phyloP scores from a whole-genome alignment of 2,888 invertebrate species.

The Melangyna quadrimaculata region DNA sequence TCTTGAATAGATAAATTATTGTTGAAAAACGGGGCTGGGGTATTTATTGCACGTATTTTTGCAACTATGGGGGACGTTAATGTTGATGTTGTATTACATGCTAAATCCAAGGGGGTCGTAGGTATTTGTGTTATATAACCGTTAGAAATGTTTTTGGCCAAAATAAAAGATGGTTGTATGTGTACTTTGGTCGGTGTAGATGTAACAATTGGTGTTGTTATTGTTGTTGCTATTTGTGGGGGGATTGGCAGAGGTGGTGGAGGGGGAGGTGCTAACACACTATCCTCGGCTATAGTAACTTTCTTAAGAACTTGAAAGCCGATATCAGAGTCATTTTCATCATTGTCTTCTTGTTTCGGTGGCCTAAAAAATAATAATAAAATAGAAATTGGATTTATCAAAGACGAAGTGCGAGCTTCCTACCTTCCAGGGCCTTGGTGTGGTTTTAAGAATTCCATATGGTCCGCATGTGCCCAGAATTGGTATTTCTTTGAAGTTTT shows the following conservation, averaged over 20 bases:
- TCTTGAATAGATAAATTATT: slow-evolving; percentile 66
- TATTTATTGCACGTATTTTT: slow-evolving; percentile 57
- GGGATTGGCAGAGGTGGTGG: slow-evolving; percentile 4
- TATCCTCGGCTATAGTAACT: slow-evolving; percentile 75
- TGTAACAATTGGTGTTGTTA: slow-evolving; percentile 44
- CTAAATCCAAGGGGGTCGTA: slow-evolving; percentile 48
- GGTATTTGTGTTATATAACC: slow-evolving; percentile 66
- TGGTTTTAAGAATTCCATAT: slow-evolving; percentile 80
- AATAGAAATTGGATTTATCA: background rate
- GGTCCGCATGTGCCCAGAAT: slow-evolving; percentile 80
- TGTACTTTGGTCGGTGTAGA: slow-evolving; percentile 39
- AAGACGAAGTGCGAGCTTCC: background rate
- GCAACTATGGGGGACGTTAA: slow-evolving; percentile 57
- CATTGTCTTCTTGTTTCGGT: slow-evolving; percentile 74
- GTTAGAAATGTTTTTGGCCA: slow-evolving; percentile 64
- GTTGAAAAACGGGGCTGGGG: slow-evolving; percentile 44
- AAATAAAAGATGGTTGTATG: slow-evolving; percentile 62
- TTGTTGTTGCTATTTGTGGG: slow-evolving; percentile 50
- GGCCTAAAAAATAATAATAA: slow-evolving; percentile 70
- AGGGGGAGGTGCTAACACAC: slow-evolving; percentile 73
- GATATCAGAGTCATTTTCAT: slow-evolving; percentile 77
- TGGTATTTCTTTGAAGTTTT: slow-evolving; percentile 81
- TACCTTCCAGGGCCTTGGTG: slow-evolving; percentile 80
- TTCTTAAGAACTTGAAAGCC: slow-evolving; percentile 79
- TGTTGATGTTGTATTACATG: slow-evolving; percentile 16